Percentiles rank a stretch among this genome's conserved stretches.
Conservation (phyloP, 2,797 vertebrate genomes). For the Sebastes iracundus region DNA sequence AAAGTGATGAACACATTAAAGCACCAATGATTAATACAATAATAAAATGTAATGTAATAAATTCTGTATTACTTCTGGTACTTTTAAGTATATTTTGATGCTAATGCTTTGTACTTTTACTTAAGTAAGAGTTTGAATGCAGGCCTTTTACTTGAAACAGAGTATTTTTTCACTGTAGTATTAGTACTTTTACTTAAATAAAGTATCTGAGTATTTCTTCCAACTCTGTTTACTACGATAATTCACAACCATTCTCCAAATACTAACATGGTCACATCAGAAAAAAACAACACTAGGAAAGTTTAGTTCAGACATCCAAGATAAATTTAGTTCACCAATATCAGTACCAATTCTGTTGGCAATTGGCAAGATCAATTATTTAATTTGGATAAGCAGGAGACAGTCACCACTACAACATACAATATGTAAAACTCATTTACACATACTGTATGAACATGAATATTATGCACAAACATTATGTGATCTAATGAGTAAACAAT, state of each 20-base stretch:
- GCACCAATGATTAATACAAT: too few relatives aligned
- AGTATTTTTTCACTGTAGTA: too few relatives aligned
- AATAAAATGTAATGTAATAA: rapidly evolving
- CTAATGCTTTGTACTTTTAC: too few relatives aligned
- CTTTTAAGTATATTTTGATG: too few relatives aligned
- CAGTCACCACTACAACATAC: neutral
- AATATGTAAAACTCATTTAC: neutral
- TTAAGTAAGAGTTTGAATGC: too few relatives aligned
- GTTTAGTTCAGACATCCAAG: neutral
- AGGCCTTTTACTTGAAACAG: too few relatives aligned
- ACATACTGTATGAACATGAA: neutral
- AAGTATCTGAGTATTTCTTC: too few relatives aligned
- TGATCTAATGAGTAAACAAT: neutral
- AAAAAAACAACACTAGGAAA: neutral
- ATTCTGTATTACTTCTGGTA: too few relatives aligned
- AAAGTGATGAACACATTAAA: too few relatives aligned
- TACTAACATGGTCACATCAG: neutral
- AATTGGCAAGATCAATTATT: neutral
- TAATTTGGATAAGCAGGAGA: neutral
- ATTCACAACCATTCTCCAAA: neutral
- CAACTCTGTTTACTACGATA: neutral
- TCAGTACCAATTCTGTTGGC: neutral
- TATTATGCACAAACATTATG: neutral
- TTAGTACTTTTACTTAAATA: too few relatives aligned
- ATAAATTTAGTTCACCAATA: neutral